Base-by-base conservation (phyloP, 2,888 invertebrate genomes). In the Tenthredo amoena region DNA sequence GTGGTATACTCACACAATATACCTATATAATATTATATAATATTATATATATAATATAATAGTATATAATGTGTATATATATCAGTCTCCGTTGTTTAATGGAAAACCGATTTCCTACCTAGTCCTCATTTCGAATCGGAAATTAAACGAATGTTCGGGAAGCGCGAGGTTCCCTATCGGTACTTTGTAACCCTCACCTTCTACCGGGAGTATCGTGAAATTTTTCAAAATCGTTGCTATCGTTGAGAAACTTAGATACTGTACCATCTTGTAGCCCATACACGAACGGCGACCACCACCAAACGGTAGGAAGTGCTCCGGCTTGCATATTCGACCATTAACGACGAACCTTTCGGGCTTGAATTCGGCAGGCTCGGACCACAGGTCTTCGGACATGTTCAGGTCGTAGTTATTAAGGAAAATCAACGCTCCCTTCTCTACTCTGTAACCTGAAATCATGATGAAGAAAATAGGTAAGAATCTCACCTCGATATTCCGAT, bases 321-420 rank as follows among this genome's bases (percentile, higher is more conserved):
- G 96, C 89, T 96, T 96, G 4, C 94, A 89, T 18, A 96, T 91
- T 74, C 93, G 92, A 0, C 95, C 95, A 31, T 94, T 93, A 85
- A 93, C 93, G n/a, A 96, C 90, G 90, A 96, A 96, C 88, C 96
- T 93, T 88, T 95, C 95, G 0, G 96, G 96, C 85, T 94, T 93
- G 91, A 96, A 96, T 87, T 94, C 92, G 50, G 94, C 92, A 0
- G 96, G 96, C 34, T 94, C 92, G 0, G 92, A 92, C 96, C 96
- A 96, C n/a, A 95, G 91, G 37, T 95, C 93, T 1, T 94, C 93
- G 10, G 95, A 96, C 94, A 95, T 95, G 92, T 96, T 96, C 65
- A 96, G 92, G 55, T 96, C 95, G 92, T 95, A 96, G 89, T 96
- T 96, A 92, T 96, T 96, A 47, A 96, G 93, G 89, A 96, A 95